Percentiles rank a stretch among this genome's conserved stretches.
phyloP scores from a whole-genome alignment of 2,113 vertebrate genomes.

The Numida meleagris region DNA sequence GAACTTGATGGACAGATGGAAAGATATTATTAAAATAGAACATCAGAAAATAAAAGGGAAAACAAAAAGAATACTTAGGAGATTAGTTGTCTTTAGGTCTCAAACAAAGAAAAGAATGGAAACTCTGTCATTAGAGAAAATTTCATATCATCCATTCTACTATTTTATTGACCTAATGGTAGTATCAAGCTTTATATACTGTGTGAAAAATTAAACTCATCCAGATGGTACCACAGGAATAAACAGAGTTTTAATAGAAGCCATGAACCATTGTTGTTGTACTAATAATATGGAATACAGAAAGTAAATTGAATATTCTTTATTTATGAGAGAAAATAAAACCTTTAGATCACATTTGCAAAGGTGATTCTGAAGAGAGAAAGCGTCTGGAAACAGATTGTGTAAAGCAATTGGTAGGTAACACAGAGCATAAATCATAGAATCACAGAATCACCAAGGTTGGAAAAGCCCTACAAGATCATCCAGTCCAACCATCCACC shows the following conservation, averaged over 20 bases:
- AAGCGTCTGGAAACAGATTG: conserved; percentile 17
- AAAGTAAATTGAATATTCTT: conserved; percentile 22
- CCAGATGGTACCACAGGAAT: conserved; percentile 20
- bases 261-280: conserved; percentile 6
- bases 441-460: too few species aligned
- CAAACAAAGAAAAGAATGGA: conserved; percentile 31
- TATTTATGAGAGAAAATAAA: conserved; percentile 56
- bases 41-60: background rate
- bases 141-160: background rate
- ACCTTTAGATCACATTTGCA: conserved; percentile 40
- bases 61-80: background rate
- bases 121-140: background rate
- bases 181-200: conserved; percentile 36
- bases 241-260: conserved; percentile 35
- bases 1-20: background rate
- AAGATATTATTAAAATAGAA: background rate
- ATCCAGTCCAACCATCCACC: too few species aligned
- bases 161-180: conserved; percentile 44
- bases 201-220: conserved; percentile 53
- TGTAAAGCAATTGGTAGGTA: conserved; percentile 33
- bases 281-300: conserved; percentile 21
- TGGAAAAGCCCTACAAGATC: too few species aligned
- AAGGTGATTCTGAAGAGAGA: conserved; percentile 20
- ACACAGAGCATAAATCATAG: conserved; percentile 29
- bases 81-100: background rate